phyloP scores from a whole-genome alignment of 2,797 vertebrate genomes.

The Anisognathus igniventris region DNA sequence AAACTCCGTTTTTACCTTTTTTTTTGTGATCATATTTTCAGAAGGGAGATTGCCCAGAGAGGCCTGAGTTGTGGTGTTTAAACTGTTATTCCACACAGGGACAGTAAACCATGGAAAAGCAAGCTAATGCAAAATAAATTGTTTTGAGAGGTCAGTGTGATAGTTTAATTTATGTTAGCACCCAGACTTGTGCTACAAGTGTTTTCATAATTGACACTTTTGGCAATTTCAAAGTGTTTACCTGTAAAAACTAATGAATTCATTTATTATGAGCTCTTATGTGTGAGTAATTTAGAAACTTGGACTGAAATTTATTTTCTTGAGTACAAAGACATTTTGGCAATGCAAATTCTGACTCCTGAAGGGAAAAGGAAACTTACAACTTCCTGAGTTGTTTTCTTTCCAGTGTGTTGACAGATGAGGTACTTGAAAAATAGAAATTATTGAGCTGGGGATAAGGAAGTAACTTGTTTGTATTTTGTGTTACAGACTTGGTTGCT shows the following conservation, averaged over 20 bases:
- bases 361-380: constrained; percentile 36
- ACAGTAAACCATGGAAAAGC: not conserved
- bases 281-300: not conserved
- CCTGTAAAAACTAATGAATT: not conserved
- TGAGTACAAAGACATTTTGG: not conserved
- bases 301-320: constrained; percentile 16
- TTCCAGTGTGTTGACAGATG: constrained; percentile 6
- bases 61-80: not conserved
- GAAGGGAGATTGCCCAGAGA: not conserved
- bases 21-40: not conserved
- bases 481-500: constrained; percentile 40
- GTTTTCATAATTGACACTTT: not conserved
- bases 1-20: not conserved
- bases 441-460: not conserved
- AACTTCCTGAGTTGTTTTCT: constrained; percentile 60
- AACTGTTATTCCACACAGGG: not conserved
- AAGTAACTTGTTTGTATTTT: constrained; percentile 20
- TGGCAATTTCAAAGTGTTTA: not conserved
- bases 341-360: constrained; percentile 16
- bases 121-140: not conserved
- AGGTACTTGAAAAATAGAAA: not conserved
- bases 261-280: not conserved
- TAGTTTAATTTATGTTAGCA: not conserved
- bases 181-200: not conserved
- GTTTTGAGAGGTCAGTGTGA: not conserved